Percentiles rank a stretch among this genome's conserved stretches.
phyloP scores from a whole-genome alignment of 2,888 invertebrate genomes.

The Thelaira solivaga region DNA sequence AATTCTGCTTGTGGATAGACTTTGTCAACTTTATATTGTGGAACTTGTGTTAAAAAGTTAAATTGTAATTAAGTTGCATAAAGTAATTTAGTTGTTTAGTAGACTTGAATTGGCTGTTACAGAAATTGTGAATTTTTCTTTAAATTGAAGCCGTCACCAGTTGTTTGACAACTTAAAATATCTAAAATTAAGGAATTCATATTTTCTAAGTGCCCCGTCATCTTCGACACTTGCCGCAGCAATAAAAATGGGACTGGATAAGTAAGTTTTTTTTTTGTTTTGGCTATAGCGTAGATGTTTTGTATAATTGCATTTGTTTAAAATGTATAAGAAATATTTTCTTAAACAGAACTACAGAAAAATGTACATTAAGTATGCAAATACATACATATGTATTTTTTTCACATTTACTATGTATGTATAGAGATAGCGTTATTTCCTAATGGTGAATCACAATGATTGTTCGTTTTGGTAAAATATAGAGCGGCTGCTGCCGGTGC shows the following conservation, averaged over 20 bases:
- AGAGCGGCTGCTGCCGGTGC: too few species aligned
- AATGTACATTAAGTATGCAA: neutral
- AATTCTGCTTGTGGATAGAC: too few species aligned
- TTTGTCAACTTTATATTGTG: too few species aligned
- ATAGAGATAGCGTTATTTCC: too few species aligned
- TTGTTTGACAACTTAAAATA: constrained; percentile 6
- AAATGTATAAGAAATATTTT: too few species aligned
- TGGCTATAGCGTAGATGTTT: too few species aligned
- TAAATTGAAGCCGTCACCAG: constrained; percentile 18
- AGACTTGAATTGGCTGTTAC: constrained; percentile 18
- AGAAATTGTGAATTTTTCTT: neutral
- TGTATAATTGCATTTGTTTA: neutral
- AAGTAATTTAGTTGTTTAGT: constrained; percentile 41
- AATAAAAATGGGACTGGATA: constrained; percentile 67
- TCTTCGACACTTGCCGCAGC: neutral
- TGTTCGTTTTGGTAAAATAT: too few species aligned
- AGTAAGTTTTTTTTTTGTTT: too few species aligned
- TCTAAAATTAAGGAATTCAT: neutral
- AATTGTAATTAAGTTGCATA: constrained; percentile 9
- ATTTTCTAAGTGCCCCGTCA: neutral
- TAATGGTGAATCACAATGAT: too few species aligned
- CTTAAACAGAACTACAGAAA: too few species aligned
- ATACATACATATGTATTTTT: neutral
- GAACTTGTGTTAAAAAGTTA: constrained; percentile 34
- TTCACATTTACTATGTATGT: neutral